These are phyloP conservation scores for Rhorus exstirpatorius DNA, from an alignment of 2,888 invertebrate genomes.

Conservation along the genomic window DNA sequence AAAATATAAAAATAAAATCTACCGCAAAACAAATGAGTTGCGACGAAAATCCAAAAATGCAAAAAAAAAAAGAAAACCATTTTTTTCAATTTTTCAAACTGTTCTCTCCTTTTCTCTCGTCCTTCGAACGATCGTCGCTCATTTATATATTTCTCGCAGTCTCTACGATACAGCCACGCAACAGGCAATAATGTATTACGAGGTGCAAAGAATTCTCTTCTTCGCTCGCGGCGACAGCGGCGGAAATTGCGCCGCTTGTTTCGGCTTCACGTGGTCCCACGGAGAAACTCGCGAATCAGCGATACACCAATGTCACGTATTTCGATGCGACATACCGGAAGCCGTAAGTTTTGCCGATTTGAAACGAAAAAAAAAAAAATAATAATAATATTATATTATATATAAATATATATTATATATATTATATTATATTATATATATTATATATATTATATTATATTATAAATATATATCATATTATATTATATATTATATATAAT, in stretches of 20 bases:
- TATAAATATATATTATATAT: slow-evolving; percentile 1
- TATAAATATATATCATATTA: background rate
- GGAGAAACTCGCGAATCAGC: slow-evolving; percentile 95
- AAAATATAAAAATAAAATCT: too few relatives aligned
- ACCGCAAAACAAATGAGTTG: too few relatives aligned
- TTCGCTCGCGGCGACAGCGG: slow-evolving; percentile 96
- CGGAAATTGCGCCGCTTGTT: slow-evolving; percentile 95
- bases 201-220: slow-evolving; percentile 97
- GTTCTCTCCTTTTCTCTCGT: too few relatives aligned
- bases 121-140: background rate
- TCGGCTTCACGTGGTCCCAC: slow-evolving; percentile 99
- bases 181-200: slow-evolving; percentile 93
- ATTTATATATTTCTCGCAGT: slow-evolving; percentile 84
- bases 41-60: too few relatives aligned
- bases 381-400: slow-evolving; percentile 10
- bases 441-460: background rate
- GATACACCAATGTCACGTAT: slow-evolving; percentile 98
- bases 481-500: slow-evolving; percentile 2
- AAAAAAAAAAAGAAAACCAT: too few relatives aligned
- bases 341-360: slow-evolving; percentile 89
- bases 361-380: background rate
- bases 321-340: slow-evolving; percentile 97
- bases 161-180: slow-evolving; percentile 94
- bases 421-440: slow-evolving; percentile 17
- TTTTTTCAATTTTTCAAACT: too few relatives aligned